phyloP scores from a whole-genome alignment of 2,113 vertebrate species.

The Oryzias celebensis region DNA sequence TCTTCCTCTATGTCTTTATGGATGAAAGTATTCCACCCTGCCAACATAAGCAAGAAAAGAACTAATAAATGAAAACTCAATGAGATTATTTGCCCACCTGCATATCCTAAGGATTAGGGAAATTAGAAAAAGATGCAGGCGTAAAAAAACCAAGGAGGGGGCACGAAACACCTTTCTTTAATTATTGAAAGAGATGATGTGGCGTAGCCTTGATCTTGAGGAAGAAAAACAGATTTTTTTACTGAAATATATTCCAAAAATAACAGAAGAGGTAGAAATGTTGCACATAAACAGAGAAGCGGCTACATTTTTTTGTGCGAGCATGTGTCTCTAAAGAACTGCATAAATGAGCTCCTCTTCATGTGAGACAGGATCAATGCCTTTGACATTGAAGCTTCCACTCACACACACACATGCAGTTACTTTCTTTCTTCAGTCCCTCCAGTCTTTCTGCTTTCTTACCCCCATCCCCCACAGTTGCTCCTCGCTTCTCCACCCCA shows the following conservation, averaged over 20 bases:
- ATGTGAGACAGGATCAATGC: slow-evolving; percentile 49
- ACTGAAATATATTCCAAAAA: slow-evolving; percentile 9
- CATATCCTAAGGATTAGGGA: neutral
- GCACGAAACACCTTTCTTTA: neutral
- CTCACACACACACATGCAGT: slow-evolving; percentile 33
- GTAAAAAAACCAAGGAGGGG: neutral
- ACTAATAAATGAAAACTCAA: slow-evolving; percentile 17
- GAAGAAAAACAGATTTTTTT: slow-evolving; percentile 16
- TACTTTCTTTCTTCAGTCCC: slow-evolving; percentile 38
- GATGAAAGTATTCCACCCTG: neutral
- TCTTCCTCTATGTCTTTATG: slow-evolving; percentile 14
- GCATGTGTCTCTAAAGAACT: slow-evolving; percentile 37
- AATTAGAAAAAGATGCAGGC: neutral
- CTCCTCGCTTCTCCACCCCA: slow-evolving; percentile 19
- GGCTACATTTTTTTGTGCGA: slow-evolving; percentile 9
- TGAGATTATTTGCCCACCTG: neutral
- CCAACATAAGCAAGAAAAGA: slow-evolving; percentile 8
- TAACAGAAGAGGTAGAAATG: slow-evolving; percentile 7
- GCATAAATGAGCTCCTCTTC: slow-evolving; percentile 48
- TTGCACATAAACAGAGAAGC: slow-evolving; percentile 12
- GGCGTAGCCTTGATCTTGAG: slow-evolving; percentile 25
- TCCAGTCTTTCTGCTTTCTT: slow-evolving; percentile 28
- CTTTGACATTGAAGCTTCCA: slow-evolving; percentile 37
- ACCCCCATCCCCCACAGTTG: slow-evolving; percentile 30
- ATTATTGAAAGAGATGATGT: slow-evolving; percentile 9